Percentiles rank a stretch among this genome's conserved stretches.
Evolutionary conservation across 2,797 vertebrate species (phyloP).

Genomic region (Leuciscus waleckii): DNA sequence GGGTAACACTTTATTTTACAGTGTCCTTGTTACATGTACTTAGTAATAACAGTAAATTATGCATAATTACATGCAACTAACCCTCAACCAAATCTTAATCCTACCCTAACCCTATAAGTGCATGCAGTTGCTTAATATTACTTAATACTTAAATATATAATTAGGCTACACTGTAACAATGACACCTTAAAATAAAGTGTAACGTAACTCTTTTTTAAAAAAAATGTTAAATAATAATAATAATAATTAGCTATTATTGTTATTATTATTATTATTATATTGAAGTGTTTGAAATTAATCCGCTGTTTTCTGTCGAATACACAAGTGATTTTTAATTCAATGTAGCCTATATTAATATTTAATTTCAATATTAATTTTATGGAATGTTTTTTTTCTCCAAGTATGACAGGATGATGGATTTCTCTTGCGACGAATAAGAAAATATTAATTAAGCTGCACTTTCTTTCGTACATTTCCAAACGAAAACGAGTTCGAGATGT

Average conservation of each 20-base stretch:
- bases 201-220: background rate
- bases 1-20: too few relatives aligned
- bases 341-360: background rate
- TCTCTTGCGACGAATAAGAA: conserved; percentile 26
- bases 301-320: background rate
- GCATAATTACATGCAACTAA: too few relatives aligned
- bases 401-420: background rate
- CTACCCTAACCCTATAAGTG: too few relatives aligned
- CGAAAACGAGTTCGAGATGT: conserved; percentile 50
- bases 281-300: background rate
- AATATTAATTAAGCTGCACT: conserved; percentile 18
- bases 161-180: too few relatives aligned
- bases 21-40: too few relatives aligned
- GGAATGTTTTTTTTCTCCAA: background rate
- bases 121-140: too few relatives aligned
- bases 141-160: too few relatives aligned
- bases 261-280: background rate
- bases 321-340: background rate
- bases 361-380: background rate
- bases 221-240: background rate
- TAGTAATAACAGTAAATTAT: too few relatives aligned
- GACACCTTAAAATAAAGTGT: too few relatives aligned
- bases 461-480: conserved; percentile 17
- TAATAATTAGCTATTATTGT: background rate
- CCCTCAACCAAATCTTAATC: too few relatives aligned